These are phyloP conservation scores for Australoheros scitulus DNA, from an alignment of 2,113 vertebrate genomes.

Conservation along the genomic window DNA sequence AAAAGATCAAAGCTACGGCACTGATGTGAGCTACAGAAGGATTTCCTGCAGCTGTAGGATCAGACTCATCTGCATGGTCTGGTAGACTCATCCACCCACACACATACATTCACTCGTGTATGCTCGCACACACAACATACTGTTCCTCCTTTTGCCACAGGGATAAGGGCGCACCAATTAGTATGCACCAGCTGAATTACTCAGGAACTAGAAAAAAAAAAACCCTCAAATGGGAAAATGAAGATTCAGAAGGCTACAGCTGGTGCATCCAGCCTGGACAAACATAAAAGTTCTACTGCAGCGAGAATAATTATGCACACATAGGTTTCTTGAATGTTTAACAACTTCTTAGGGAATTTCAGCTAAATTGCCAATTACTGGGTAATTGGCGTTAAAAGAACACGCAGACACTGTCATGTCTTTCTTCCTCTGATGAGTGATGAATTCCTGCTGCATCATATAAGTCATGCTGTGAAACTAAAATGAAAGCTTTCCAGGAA, in stretches of 20 bases:
- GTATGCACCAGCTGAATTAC: constrained; percentile 64
- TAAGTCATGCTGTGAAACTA: not conserved
- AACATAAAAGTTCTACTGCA: not conserved
- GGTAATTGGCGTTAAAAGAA: constrained; percentile 5
- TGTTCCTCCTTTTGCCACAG: constrained; percentile 39
- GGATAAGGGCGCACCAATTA: constrained; percentile 57
- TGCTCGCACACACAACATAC: not conserved
- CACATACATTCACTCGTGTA: not conserved
- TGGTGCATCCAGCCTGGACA: not conserved
- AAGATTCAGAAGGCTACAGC: constrained; percentile 26
- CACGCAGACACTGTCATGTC: not conserved
- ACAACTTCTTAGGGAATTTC: constrained; percentile 15
- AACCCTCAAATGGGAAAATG: constrained; percentile 9
- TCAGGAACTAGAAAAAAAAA: constrained; percentile 22
- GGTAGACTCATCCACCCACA: constrained; percentile 18
- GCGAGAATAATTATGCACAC: constrained; percentile 37
- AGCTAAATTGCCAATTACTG: constrained; percentile 32
- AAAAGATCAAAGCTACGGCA: not conserved
- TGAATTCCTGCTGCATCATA: not conserved
- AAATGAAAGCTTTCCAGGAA: constrained; percentile 4
- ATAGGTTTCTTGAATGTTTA: constrained; percentile 5
- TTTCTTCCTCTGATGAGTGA: not conserved
- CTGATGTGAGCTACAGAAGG: constrained; percentile 24
- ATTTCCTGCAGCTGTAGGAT: constrained; percentile 24
- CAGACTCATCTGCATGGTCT: constrained; percentile 35